A percentile compares a stretch with the other conserved stretches of the same genome.
Evolutionary conservation across 1,140 invertebrate genomes (phyloP).

Genomic region (Copidosoma floridanum): DNA sequence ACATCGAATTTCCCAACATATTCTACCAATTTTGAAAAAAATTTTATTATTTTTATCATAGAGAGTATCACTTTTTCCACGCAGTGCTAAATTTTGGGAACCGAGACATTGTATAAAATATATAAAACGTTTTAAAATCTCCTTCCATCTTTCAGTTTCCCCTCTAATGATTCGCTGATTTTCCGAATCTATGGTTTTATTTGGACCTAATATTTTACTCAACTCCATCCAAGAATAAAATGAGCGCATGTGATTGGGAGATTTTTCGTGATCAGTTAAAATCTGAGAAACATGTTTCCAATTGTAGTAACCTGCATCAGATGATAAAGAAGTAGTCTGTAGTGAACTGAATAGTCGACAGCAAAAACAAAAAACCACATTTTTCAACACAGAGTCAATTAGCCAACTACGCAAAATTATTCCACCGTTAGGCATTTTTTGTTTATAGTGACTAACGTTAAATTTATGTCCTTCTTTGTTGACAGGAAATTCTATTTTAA

Average conservation of each 20-base stretch:
- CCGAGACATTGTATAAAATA: slow-evolving; percentile 30
- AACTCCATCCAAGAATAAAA: slow-evolving; percentile 23
- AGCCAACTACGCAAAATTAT: slow-evolving; percentile 27
- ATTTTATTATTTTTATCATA: slow-evolving; percentile 35
- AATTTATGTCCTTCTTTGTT: no score
- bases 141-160: slow-evolving; percentile 32
- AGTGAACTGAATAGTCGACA: slow-evolving; percentile 27
- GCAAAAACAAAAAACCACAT: slow-evolving; percentile 31
- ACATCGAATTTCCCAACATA: slow-evolving; percentile 36
- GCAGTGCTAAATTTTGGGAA: slow-evolving; percentile 33
- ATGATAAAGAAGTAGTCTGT: slow-evolving; percentile 19
- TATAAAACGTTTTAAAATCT: slow-evolving; percentile 33
- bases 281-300: slow-evolving; percentile 25
- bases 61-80: slow-evolving; percentile 26
- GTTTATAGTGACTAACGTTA: no score
- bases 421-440: no score
- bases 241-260: slow-evolving; percentile 18
- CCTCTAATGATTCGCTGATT: slow-evolving; percentile 20
- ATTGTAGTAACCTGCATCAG: slow-evolving; percentile 23
- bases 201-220: slow-evolving; percentile 18
- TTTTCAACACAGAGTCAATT: slow-evolving; percentile 23
- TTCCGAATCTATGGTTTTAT: slow-evolving; percentile 28
- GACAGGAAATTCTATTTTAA: no score
- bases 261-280: slow-evolving; percentile 26
- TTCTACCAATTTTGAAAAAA: slow-evolving; percentile 38